These are phyloP conservation scores for Drepana arcuata DNA, from an alignment of 1,140 invertebrate genomes.

Conservation along the genomic window DNA sequence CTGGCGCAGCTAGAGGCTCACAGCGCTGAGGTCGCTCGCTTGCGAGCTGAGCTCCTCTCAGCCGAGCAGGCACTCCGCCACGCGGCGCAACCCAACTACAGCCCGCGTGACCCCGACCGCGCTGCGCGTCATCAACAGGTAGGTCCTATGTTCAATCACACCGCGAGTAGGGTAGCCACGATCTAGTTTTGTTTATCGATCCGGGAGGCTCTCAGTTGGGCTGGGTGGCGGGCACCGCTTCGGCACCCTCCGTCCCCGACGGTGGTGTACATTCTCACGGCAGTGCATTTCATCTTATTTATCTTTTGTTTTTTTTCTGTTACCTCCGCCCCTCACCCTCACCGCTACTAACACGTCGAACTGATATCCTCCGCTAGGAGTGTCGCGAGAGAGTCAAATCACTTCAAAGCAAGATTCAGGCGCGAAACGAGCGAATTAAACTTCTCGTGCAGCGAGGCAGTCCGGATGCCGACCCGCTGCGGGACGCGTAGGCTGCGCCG, in stretches of 20 bases:
- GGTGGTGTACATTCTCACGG: conserved; percentile 44
- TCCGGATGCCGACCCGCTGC: conserved; percentile 81
- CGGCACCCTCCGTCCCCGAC: conserved; percentile 20
- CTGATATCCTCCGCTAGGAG: conserved; percentile 76
- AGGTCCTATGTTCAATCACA: conserved; percentile 70
- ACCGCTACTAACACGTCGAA: conserved; percentile 48
- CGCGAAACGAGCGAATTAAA: conserved; percentile 90
- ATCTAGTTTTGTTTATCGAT: conserved; percentile 60
- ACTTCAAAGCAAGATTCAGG: conserved; percentile 89
- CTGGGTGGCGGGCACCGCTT: conserved; percentile 26
- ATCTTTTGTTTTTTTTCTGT: conserved; percentile 75
- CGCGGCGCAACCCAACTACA: conserved; percentile 85
- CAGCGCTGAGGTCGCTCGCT: conserved; percentile 88
- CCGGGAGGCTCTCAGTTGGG: conserved; percentile 26
- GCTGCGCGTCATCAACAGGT: conserved; percentile 93
- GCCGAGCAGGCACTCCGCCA: conserved; percentile 89
- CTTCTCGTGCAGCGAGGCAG: conserved; percentile 87
- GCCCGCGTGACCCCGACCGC: conserved; percentile 86
- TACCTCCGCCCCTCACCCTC: conserved; percentile 66
- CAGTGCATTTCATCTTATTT: conserved; percentile 71
- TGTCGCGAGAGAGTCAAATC: conserved; percentile 88
- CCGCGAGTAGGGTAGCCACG: conserved; percentile 23
- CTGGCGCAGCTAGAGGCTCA: conserved; percentile 89
- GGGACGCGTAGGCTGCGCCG: conserved; percentile 69
- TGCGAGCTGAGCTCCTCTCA: conserved; percentile 85